A percentile compares a stretch with the other conserved stretches of the same genome.
These are phyloP conservation scores for Callipepla californica DNA, from an alignment of 2,113 vertebrate genomes.

Conservation along the genomic window DNA sequence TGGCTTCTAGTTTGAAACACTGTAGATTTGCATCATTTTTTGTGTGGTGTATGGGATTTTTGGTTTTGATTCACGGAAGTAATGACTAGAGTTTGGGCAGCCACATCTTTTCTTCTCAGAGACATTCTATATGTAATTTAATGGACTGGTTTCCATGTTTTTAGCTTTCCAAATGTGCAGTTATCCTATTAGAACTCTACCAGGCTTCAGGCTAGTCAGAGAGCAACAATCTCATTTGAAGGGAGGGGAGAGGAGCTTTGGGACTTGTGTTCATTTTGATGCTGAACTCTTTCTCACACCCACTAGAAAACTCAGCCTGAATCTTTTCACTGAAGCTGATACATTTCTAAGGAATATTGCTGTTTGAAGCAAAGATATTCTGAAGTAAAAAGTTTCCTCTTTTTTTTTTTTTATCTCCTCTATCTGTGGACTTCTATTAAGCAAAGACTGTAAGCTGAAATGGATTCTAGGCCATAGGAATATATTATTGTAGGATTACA, in stretches of 20 bases:
- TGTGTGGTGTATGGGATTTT: background rate
- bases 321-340: constrained; percentile 35
- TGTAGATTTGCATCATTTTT: background rate
- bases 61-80: background rate
- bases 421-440: background rate
- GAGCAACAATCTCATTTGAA: constrained; percentile 32
- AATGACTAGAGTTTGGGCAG: background rate
- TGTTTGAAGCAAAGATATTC: constrained; percentile 10
- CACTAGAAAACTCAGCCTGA: constrained; percentile 34
- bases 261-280: constrained; percentile 35
- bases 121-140: constrained; percentile 10
- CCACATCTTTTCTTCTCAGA: background rate
- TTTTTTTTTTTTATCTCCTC: background rate
- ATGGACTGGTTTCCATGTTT: background rate
- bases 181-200: constrained; percentile 33
- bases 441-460: background rate
- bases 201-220: constrained; percentile 24
- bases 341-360: constrained; percentile 30
- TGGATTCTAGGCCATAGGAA: background rate
- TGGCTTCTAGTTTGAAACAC: background rate
- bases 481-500: background rate
- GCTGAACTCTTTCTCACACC: constrained; percentile 49
- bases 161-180: background rate
- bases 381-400: background rate
- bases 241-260: constrained; percentile 46